phyloP scores from a whole-genome alignment of 2,888 invertebrate genomes.

The Carcina quercana region DNA sequence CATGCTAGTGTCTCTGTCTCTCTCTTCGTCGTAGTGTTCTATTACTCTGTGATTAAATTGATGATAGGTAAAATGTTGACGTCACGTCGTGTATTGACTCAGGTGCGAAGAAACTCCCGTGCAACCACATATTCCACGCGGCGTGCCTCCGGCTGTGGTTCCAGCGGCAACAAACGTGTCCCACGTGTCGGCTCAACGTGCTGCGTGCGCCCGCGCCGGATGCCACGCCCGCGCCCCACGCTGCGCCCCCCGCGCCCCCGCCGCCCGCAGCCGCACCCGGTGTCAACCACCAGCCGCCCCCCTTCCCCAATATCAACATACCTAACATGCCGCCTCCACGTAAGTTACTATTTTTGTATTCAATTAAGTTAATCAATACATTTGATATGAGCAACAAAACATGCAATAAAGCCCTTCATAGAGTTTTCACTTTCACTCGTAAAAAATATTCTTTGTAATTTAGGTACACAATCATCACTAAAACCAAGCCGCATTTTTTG shows the following conservation, averaged over 20 bases:
- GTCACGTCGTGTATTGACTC: no score
- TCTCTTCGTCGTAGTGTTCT: no score
- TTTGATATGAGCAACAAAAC: no score
- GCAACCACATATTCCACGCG: conserved; percentile 99
- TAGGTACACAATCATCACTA: no score
- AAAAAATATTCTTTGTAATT: no score
- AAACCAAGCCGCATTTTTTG: no score
- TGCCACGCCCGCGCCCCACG: conserved; percentile 22
- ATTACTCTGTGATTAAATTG: no score
- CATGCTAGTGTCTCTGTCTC: no score
- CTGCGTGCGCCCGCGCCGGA: conserved; percentile 66
- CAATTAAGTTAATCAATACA: no score
- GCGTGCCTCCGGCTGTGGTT: conserved; percentile 99
- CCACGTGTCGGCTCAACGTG: conserved; percentile 96
- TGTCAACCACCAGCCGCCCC: conserved; percentile 26
- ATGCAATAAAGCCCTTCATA: no score
- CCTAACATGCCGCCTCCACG: conserved; percentile 55
- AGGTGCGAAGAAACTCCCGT: conserved; percentile 96
- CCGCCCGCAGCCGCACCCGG: conserved; percentile 17
- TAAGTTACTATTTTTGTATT: conserved; percentile 32
- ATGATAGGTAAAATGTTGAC: no score
- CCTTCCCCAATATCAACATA: conserved; percentile 54
- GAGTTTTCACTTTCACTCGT: no score
- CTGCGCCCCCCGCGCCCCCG: conserved; percentile 19
- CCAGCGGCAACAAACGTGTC: conserved; percentile 99